Base-by-base conservation (phyloP, 2,797 vertebrate genomes). In the Crax fasciolata region DNA sequence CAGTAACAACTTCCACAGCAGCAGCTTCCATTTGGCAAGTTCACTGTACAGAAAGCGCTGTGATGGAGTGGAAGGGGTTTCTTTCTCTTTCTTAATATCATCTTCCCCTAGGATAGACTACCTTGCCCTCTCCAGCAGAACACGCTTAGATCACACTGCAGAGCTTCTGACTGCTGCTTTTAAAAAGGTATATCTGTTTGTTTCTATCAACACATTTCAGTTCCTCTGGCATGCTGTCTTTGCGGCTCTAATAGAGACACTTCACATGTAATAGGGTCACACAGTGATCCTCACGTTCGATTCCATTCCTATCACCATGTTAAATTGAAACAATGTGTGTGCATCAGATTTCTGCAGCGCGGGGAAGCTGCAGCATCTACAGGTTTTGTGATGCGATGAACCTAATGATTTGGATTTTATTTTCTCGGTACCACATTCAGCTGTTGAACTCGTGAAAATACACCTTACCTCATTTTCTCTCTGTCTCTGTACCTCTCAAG, bases 221-320 rank as follows among this genome's bases (percentile, higher is more conserved):
- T 93, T 96, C 93, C 96, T 94, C 95, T 96, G 94, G 93, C 94
- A 94, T 94, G 94, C 93, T 96, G 95, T 93, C 96, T 94, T 79
- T 95, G 89, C 89, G 71, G 93, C 93, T 84, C 91, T 95, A 94
- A 96, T 94, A 95, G 95, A 95, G 94, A 95, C 87, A 87, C 94
- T 92, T 90, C 96, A 87, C 93, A 44, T 82, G 95, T 97, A 96
- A 96, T 96, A 95, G 95, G 96, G 96, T 96, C 96, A 94, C 86
- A 89, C 38, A 19, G 96, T 91, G 95, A 97, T 94, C 94, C 94
- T 96, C 96, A 96, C 87, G 81, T 82, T 96, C 91, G 46, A 49
- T 77, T 87, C 91, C 93, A 58, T 79, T 91, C 74, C 95, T 83
- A 92, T 94, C 93, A 87, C 91, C 95, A 89, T 90, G 80, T 89